Conservation (phyloP, 2,888 invertebrate species). For the Fragum sueziense region DNA sequence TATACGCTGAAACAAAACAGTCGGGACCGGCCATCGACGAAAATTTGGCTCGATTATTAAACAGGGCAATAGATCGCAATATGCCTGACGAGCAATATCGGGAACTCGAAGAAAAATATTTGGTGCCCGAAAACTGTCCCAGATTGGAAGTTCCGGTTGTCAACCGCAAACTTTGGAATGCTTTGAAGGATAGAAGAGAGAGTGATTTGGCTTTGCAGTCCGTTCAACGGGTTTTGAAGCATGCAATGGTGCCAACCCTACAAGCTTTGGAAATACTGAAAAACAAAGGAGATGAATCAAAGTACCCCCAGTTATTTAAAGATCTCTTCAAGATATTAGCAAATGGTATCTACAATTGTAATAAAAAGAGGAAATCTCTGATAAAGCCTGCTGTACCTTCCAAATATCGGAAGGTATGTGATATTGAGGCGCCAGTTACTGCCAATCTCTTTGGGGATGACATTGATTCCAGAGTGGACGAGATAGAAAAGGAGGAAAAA, state of each 20-base stretch:
- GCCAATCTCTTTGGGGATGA: constrained; percentile 27
- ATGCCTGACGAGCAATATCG: constrained; percentile 10
- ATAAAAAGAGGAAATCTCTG: neutral
- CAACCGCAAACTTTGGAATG: constrained; percentile 8
- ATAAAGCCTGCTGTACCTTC: constrained; percentile 15
- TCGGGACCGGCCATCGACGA: neutral
- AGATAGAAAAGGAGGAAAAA: constrained; percentile 3
- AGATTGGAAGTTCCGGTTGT: constrained; percentile 11
- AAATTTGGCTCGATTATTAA: neutral
- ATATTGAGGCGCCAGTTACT: neutral
- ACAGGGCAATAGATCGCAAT: neutral
- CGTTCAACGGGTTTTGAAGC: neutral
- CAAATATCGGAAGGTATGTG: constrained; percentile 22
- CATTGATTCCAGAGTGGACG: neutral
- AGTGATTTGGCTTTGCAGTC: constrained; percentile 8
- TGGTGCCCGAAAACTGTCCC: constrained; percentile 9
- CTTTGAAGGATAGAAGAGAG: neutral
- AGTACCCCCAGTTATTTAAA: neutral
- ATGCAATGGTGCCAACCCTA: constrained; percentile 2
- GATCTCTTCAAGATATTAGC: constrained; percentile 27
- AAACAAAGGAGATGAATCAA: neutral
- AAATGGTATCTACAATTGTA: neutral
- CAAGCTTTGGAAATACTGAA: constrained; percentile 1
- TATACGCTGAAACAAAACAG: constrained; percentile 1
- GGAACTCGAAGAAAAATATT: neutral